A percentile compares a stretch with the other conserved stretches of the same genome.
Conservation (phyloP, 1,140 invertebrate genomes). For the Goniozus legneri region DNA sequence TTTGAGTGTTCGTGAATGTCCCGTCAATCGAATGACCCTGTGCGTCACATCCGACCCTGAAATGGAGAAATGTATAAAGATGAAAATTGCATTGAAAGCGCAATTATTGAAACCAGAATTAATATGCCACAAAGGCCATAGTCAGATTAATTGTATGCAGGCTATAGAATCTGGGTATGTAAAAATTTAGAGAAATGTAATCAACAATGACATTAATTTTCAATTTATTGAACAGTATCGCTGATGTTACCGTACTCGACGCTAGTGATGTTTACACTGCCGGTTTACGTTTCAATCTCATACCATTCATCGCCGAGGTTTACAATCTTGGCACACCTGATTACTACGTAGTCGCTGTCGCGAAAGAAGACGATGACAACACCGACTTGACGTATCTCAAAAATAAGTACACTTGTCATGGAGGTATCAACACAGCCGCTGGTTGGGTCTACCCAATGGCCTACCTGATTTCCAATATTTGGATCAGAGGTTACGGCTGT, state of each 20-base stretch:
- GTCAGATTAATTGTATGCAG: slow-evolving; percentile 88
- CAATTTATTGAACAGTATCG: slow-evolving; percentile 46
- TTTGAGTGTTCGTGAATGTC: slow-evolving; percentile 72
- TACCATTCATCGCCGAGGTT: slow-evolving; percentile 87
- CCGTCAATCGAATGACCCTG: slow-evolving; percentile 73
- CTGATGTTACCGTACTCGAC: slow-evolving; percentile 88
- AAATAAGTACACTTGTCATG: slow-evolving; percentile 86
- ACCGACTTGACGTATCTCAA: slow-evolving; percentile 87
- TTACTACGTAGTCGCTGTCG: slow-evolving; percentile 93
- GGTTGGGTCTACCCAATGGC: slow-evolving; percentile 95
- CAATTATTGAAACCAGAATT: slow-evolving; percentile 86
- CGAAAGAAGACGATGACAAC: slow-evolving; percentile 79
- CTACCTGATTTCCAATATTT: slow-evolving; percentile 87
- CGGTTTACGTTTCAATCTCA: slow-evolving; percentile 72
- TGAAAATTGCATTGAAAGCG: slow-evolving; percentile 86
- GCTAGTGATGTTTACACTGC: slow-evolving; percentile 92
- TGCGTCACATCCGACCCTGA: slow-evolving; percentile 91
- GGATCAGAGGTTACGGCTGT: slow-evolving; percentile 90
- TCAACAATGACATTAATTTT: neutral
- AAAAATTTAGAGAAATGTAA: neutral
- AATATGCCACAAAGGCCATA: slow-evolving; percentile 79
- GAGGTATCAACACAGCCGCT: slow-evolving; percentile 86
- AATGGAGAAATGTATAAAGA: slow-evolving; percentile 88
- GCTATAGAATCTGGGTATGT: slow-evolving; percentile 66
- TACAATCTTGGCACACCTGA: slow-evolving; percentile 81